Conservation (phyloP, 2,888 invertebrate species). For the Cyrtodaria siliqua region DNA sequence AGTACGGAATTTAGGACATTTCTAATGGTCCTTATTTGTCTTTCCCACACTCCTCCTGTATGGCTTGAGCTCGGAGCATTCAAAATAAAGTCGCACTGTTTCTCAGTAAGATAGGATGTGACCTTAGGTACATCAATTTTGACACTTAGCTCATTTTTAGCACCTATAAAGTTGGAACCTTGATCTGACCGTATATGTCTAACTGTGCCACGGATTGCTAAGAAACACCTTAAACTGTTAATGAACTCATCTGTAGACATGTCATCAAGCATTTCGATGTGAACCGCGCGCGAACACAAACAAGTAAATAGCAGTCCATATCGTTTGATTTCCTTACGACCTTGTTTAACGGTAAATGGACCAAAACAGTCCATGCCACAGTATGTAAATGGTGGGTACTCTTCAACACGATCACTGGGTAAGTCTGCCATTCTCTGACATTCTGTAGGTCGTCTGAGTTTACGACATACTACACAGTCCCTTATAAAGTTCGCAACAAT, state of each 20-base stretch:
- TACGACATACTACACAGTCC: conserved; percentile 77
- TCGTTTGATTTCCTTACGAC: conserved; percentile 73
- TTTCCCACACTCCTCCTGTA: conserved; percentile 72
- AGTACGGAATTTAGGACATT: conserved; percentile 54
- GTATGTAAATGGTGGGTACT: conserved; percentile 72
- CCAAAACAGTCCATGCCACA: conserved; percentile 82
- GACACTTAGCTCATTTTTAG: conserved; percentile 42
- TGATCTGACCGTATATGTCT: conserved; percentile 50
- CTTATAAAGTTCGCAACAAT: conserved; percentile 62
- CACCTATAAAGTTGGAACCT: conserved; percentile 64
- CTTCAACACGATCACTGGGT: conserved; percentile 75
- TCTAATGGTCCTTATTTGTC: conserved; percentile 66
- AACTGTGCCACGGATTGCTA: conserved; percentile 50
- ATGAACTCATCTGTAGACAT: conserved; percentile 65
- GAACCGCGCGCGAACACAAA: conserved; percentile 76
- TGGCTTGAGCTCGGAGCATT: conserved; percentile 71
- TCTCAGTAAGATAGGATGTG: conserved; percentile 23
- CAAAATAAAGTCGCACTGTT: conserved; percentile 49
- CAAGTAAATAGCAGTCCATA: conserved; percentile 81
- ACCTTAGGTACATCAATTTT: conserved; percentile 27
- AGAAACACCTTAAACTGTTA: conserved; percentile 55
- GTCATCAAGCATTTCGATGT: conserved; percentile 68
- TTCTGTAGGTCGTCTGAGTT: conserved; percentile 56
- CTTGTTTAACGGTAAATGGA: conserved; percentile 76
- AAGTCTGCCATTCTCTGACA: conserved; percentile 80